Percentiles rank a stretch among this genome's conserved stretches.
Evolutionary conservation across 2,888 invertebrate species (phyloP).

Genomic region (Lycophotia porphyrea): DNA sequence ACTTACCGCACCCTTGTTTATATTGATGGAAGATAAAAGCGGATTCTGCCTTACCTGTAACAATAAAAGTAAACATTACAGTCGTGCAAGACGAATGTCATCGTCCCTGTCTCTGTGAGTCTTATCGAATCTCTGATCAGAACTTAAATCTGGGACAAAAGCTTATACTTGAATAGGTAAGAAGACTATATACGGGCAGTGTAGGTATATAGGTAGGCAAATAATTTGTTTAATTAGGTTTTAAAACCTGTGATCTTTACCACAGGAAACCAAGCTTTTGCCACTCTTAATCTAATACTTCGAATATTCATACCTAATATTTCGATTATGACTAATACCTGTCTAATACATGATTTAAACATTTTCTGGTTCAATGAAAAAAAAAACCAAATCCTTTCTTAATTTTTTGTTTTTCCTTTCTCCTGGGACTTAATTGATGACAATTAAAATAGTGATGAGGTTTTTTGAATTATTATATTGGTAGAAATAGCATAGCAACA

Average conservation of each 20-base stretch:
- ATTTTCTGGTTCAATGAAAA: not conserved
- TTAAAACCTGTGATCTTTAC: not conserved
- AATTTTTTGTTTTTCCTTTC: conserved; percentile 22
- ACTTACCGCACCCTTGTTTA: not conserved
- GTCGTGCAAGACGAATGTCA: conserved; percentile 2
- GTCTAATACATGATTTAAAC: too few species aligned
- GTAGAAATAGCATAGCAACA: not conserved
- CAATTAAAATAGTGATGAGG: conserved; percentile 12
- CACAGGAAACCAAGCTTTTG: not conserved
- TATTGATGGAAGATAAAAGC: not conserved
- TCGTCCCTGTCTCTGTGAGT: not conserved
- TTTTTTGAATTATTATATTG: conserved; percentile 2
- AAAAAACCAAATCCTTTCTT: not conserved
- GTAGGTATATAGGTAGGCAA: not conserved
- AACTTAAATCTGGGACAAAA: not conserved
- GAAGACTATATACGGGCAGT: not conserved
- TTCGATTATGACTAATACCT: not conserved
- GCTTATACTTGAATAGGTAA: not conserved
- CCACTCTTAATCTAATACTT: not conserved
- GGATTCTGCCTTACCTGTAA: conserved; percentile 47
- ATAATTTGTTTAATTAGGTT: not conserved
- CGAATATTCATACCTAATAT: not conserved
- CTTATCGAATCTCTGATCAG: conserved; percentile 21
- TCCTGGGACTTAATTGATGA: conserved; percentile 10
- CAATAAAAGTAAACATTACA: conserved; percentile 36